phyloP scores from a whole-genome alignment of 2,797 vertebrate genomes.

The Thripadectes ignobilis region DNA sequence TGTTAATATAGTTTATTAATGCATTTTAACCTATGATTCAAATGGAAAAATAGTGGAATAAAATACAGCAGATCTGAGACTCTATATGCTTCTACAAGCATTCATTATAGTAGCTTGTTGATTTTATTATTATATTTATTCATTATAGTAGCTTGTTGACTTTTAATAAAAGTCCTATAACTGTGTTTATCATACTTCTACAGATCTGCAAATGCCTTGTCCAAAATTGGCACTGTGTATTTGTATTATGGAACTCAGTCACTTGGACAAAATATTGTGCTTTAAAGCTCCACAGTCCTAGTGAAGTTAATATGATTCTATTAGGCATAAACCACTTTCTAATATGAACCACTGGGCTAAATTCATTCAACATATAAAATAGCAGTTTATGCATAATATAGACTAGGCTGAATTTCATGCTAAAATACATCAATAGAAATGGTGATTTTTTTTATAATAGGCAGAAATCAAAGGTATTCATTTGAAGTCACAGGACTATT shows the following conservation, averaged over 20 bases:
- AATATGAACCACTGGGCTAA: background rate
- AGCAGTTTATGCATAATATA: background rate
- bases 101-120: background rate
- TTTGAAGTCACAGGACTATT: background rate
- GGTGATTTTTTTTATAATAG: constrained; percentile 21
- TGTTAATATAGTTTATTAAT: background rate
- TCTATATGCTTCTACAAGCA: background rate
- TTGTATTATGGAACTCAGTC: constrained; percentile 19
- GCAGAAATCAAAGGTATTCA: constrained; percentile 14
- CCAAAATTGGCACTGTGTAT: constrained; percentile 13
- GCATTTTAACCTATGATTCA: background rate
- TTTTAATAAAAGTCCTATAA: constrained; percentile 42
- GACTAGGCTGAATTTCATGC: background rate
- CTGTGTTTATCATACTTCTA: constrained; percentile 15
- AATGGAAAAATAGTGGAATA: background rate
- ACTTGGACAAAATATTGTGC: constrained; percentile 30
- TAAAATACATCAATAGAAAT: constrained; percentile 19
- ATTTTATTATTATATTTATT: constrained; percentile 7
- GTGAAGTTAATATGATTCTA: constrained; percentile 32
- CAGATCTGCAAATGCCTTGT: constrained; percentile 12
- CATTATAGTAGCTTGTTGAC: constrained; percentile 4
- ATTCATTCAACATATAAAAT: constrained; percentile 10
- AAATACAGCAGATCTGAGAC: background rate
- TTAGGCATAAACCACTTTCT: constrained; percentile 16
- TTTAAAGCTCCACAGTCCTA: constrained; percentile 2